Evolutionary conservation across 1,140 invertebrate species (phyloP).

Genomic region (Zaprionus taronus): DNA sequence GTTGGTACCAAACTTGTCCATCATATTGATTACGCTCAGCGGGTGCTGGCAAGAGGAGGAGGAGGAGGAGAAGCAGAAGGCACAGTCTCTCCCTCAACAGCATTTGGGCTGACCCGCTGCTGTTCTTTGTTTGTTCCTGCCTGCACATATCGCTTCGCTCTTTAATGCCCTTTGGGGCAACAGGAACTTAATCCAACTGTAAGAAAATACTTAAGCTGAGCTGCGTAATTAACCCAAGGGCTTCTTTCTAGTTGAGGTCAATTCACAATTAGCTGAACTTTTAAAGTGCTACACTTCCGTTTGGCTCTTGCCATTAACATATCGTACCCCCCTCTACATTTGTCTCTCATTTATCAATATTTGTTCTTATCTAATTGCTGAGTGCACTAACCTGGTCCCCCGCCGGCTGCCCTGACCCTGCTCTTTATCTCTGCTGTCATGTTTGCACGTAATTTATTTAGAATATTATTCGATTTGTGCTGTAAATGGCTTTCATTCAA

Average conservation of each 20-base stretch:
- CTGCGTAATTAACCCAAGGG: background rate
- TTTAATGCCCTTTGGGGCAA: background rate
- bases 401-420: background rate
- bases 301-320: background rate
- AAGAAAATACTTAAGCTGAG: background rate
- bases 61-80: background rate
- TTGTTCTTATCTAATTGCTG: constrained; percentile 42
- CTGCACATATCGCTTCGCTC: background rate
- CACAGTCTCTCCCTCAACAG: constrained; percentile 17
- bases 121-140: constrained; percentile 22
- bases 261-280: background rate
- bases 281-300: background rate
- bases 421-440: constrained; percentile 56
- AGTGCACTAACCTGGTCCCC: constrained; percentile 26
- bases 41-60: background rate
- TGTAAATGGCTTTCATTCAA: constrained; percentile 78
- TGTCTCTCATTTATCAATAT: constrained; percentile 22
- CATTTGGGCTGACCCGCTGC: constrained; percentile 34
- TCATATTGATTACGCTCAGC: constrained; percentile 14
- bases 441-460: constrained; percentile 79
- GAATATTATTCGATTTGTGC: constrained; percentile 81
- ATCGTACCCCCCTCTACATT: background rate
- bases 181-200: background rate
- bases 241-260: background rate
- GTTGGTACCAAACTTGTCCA: constrained; percentile 1